Evolutionary conservation across 2,888 invertebrate genomes (phyloP).

Genomic region (Masnerella sp.): DNA sequence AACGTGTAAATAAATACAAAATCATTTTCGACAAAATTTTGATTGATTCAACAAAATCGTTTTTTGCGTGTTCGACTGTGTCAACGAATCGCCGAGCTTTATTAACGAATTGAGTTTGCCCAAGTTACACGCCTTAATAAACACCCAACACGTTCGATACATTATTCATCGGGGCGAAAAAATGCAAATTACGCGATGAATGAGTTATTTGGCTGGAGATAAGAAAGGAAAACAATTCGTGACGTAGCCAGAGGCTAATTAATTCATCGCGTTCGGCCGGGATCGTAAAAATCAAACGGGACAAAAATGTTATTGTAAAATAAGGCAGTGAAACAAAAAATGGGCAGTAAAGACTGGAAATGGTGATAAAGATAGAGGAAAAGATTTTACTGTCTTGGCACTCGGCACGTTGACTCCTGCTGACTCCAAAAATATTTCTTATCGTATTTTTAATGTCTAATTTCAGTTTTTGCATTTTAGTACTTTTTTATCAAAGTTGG

Average conservation of each 20-base stretch:
- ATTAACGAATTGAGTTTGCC: too few relatives aligned
- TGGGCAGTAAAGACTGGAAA: too few relatives aligned
- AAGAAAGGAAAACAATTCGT: not conserved
- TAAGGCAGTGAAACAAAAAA: too few relatives aligned
- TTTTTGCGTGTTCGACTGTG: too few relatives aligned
- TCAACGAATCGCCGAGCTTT: too few relatives aligned
- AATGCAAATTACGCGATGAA: not conserved
- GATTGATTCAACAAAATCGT: too few relatives aligned
- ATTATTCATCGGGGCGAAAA: not conserved
- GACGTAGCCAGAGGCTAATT: not conserved
- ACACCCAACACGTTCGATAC: not conserved
- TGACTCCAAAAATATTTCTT: slow-evolving; percentile 13
- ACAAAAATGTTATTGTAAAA: not conserved
- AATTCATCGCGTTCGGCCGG: not conserved
- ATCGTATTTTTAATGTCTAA: slow-evolving; percentile 23
- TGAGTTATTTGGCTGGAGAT: not conserved
- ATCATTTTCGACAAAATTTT: too few relatives aligned
- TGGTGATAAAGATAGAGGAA: not conserved
- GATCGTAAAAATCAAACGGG: not conserved
- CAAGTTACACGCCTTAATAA: too few relatives aligned
- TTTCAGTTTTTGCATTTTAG: not conserved
- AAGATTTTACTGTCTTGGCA: slow-evolving; percentile 19
- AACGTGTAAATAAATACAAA: too few relatives aligned
- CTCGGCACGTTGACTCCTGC: too few relatives aligned
- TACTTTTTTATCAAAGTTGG: too few relatives aligned